Percentiles rank a stretch among this genome's conserved stretches.
Evolutionary conservation across 1,140 invertebrate genomes (phyloP).

Genomic region (Diabrotica undecimpunctata): DNA sequence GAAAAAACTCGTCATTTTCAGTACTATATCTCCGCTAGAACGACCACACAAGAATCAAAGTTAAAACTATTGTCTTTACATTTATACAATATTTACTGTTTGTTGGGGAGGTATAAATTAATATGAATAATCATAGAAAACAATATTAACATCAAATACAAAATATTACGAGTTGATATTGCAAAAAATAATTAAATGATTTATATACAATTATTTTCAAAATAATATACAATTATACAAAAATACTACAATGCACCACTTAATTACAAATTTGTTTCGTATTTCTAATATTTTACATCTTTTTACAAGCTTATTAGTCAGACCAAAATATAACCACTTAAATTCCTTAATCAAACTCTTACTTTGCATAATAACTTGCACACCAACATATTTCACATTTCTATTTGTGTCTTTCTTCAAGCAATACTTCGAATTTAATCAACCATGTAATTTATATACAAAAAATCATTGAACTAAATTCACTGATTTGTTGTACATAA

Average conservation of each 20-base stretch:
- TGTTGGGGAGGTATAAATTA: slow-evolving; percentile 4
- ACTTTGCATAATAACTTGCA: too few species aligned
- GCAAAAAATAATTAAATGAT: slow-evolving; percentile 18
- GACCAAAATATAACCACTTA: too few species aligned
- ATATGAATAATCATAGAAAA: not conserved
- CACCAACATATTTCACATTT: too few species aligned
- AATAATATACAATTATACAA: slow-evolving; percentile 17
- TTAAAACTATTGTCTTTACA: slow-evolving; percentile 21
- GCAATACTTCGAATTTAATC: too few species aligned
- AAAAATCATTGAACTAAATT: too few species aligned
- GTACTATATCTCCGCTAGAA: slow-evolving; percentile 16
- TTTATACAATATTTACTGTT: slow-evolving; percentile 19
- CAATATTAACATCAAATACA: slow-evolving; percentile 4
- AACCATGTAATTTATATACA: too few species aligned
- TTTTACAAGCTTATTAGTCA: slow-evolving; percentile 6
- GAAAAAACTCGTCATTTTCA: slow-evolving; percentile 10
- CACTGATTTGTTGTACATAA: too few species aligned
- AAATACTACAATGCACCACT: slow-evolving; percentile 15
- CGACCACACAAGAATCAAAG: slow-evolving; percentile 16
- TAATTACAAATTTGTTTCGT: slow-evolving; percentile 3
- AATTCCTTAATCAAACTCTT: too few species aligned
- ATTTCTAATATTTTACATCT: slow-evolving; percentile 1
- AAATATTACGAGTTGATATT: slow-evolving; percentile 9
- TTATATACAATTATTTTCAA: slow-evolving; percentile 12
- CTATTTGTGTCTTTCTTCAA: too few species aligned